phyloP scores from a whole-genome alignment of 2,113 vertebrate species.

The Quiscalus mexicanus region DNA sequence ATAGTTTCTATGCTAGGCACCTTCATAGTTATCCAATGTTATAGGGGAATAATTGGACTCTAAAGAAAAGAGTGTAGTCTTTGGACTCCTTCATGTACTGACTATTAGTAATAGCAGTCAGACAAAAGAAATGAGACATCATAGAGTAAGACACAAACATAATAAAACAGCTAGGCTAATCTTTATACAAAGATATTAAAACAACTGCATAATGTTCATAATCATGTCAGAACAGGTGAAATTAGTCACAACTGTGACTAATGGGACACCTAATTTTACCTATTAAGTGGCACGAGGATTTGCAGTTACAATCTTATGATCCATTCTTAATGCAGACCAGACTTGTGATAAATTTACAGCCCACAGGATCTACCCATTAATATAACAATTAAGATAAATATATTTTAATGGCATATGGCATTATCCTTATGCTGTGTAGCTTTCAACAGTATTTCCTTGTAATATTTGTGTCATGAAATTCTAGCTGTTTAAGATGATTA shows the following conservation, averaged over 20 bases:
- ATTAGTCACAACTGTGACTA: constrained; percentile 1
- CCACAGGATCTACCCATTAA: neutral
- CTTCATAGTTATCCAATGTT: neutral
- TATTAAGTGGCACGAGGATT: neutral
- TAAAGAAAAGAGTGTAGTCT: neutral
- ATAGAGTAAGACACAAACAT: neutral
- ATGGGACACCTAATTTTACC: neutral
- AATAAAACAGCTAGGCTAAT: neutral
- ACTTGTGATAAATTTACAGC: neutral
- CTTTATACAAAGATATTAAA: neutral
- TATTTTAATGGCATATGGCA: constrained; percentile 14
- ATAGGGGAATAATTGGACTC: neutral
- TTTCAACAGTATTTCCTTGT: neutral
- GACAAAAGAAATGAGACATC: constrained; percentile 4
- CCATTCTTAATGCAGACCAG: neutral
- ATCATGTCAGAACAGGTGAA: constrained; percentile 8
- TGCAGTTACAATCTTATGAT: neutral
- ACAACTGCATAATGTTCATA: neutral
- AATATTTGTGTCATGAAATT: neutral
- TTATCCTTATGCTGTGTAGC: neutral
- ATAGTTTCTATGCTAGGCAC: neutral
- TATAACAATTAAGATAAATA: neutral
- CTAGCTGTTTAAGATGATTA: neutral
- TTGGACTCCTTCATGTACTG: neutral
- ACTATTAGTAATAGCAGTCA: neutral